A percentile compares a stretch with the other conserved stretches of the same genome.
These are phyloP conservation scores for Drosophila pseudoananassae DNA, from an alignment of 1,140 invertebrate species.

Conservation along the genomic window DNA sequence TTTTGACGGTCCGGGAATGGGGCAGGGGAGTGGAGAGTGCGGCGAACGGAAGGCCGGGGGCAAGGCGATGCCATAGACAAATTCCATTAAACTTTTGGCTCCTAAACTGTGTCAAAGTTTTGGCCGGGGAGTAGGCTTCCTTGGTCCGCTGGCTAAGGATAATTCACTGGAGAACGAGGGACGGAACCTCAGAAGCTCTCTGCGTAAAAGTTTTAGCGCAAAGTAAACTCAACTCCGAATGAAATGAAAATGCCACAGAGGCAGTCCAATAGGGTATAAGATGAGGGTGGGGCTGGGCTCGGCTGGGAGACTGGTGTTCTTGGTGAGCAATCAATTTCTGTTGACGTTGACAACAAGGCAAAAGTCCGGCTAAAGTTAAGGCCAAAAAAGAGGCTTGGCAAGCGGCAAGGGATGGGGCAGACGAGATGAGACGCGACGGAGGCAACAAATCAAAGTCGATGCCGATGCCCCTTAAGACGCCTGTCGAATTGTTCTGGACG, in stretches of 20 bases:
- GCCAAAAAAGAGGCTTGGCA: constrained; percentile 44
- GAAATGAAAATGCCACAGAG: constrained; percentile 82
- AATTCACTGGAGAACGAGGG: constrained; percentile 66
- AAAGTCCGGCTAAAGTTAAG: constrained; percentile 78
- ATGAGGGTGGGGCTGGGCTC: constrained; percentile 6
- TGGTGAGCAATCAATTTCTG: constrained; percentile 80
- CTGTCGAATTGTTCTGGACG: constrained; percentile 68
- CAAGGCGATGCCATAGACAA: constrained; percentile 73
- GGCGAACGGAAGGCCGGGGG: constrained; percentile 29
- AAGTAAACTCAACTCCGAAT: constrained; percentile 79
- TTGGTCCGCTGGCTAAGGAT: constrained; percentile 77
- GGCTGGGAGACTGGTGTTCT: constrained; percentile 13
- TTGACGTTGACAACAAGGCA: constrained; percentile 82
- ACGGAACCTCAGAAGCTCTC: constrained; percentile 46
- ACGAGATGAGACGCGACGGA: constrained; percentile 32
- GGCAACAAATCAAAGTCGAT: constrained; percentile 77
- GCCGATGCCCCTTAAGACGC: constrained; percentile 67
- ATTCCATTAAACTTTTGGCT: constrained; percentile 82
- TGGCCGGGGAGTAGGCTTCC: constrained; percentile 49
- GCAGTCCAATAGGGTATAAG: constrained; percentile 66
- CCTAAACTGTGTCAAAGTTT: constrained; percentile 81
- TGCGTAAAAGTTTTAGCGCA: constrained; percentile 70
- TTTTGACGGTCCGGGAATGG: constrained; percentile 49
- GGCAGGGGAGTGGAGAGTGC: background rate
- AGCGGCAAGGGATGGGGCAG: constrained; percentile 7